Percentiles rank a stretch among this genome's conserved stretches.
Evolutionary conservation across 2,797 vertebrate species (phyloP).

Genomic region (Catostomus latipinnis): DNA sequence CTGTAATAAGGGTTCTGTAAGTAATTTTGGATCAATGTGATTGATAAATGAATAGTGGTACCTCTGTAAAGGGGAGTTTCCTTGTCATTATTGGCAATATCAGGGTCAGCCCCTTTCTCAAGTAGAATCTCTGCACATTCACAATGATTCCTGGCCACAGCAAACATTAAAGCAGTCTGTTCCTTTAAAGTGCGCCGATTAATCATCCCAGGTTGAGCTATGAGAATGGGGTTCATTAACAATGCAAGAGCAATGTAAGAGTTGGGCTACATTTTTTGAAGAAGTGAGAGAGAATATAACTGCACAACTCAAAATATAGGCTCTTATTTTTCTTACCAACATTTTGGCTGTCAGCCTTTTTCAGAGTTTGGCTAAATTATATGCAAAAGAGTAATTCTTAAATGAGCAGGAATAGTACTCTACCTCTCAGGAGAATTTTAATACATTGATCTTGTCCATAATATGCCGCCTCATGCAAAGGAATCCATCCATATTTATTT

Average conservation of each 20-base stretch:
- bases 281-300: no score
- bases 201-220: slow-evolving; percentile 84
- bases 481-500: slow-evolving; percentile 83
- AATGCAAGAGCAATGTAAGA: neutral
- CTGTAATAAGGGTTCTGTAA: neutral
- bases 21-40: neutral
- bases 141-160: slow-evolving; percentile 74
- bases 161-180: slow-evolving; percentile 84
- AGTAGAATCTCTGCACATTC: slow-evolving; percentile 81
- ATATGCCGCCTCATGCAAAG: slow-evolving; percentile 83
- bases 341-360: no score
- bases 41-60: slow-evolving; percentile 54
- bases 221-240: neutral
- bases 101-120: slow-evolving; percentile 83
- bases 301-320: no score
- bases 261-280: neutral
- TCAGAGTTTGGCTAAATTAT: neutral
- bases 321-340: no score
- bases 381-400: neutral
- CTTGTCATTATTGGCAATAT: slow-evolving; percentile 81
- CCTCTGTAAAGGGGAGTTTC: slow-evolving; percentile 94
- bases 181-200: slow-evolving; percentile 84
- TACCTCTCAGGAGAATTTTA: slow-evolving; percentile 79
- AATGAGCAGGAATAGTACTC: slow-evolving; percentile 43
- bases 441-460: slow-evolving; percentile 81